Conservation (phyloP, 2,113 vertebrate species). For the Balaenoptera acutorostrata region DNA sequence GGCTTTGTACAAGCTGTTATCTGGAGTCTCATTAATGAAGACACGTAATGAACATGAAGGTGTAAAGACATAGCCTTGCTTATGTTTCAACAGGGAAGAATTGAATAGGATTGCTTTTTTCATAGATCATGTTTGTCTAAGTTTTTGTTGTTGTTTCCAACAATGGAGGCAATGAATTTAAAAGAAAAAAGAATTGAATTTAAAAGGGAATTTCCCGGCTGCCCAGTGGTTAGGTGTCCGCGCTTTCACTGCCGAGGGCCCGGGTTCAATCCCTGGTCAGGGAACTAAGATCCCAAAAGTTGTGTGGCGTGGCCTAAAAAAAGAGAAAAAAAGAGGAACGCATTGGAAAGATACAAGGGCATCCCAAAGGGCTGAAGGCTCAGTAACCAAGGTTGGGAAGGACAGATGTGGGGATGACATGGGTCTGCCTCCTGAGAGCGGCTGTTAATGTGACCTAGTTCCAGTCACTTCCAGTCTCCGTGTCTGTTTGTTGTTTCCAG, state of each 20-base stretch:
- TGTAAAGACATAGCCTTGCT: not conserved
- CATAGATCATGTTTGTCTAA: not conserved
- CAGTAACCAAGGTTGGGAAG: not conserved
- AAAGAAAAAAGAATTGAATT: not conserved
- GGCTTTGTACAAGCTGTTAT: not conserved
- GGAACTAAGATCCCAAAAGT: too few relatives aligned
- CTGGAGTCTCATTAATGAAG: not conserved
- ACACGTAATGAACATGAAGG: conserved; percentile 25
- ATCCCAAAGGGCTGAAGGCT: not conserved
- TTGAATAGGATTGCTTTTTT: not conserved
- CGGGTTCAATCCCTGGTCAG: too few relatives aligned
- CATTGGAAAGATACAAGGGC: not conserved
- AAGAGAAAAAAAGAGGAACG: not conserved
- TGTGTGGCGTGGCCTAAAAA: not conserved
- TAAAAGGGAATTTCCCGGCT: not conserved
- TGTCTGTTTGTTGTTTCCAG: not conserved
- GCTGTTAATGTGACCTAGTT: not conserved
- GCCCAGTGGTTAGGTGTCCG: too few relatives aligned
- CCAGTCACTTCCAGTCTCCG: not conserved
- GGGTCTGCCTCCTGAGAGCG: not conserved
- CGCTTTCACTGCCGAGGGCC: too few relatives aligned
- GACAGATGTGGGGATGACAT: not conserved
- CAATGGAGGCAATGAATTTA: not conserved
- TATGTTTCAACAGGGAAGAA: not conserved
- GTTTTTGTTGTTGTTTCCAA: not conserved